Conservation (phyloP, 2,888 invertebrate species). For the Spodoptera littoralis region DNA sequence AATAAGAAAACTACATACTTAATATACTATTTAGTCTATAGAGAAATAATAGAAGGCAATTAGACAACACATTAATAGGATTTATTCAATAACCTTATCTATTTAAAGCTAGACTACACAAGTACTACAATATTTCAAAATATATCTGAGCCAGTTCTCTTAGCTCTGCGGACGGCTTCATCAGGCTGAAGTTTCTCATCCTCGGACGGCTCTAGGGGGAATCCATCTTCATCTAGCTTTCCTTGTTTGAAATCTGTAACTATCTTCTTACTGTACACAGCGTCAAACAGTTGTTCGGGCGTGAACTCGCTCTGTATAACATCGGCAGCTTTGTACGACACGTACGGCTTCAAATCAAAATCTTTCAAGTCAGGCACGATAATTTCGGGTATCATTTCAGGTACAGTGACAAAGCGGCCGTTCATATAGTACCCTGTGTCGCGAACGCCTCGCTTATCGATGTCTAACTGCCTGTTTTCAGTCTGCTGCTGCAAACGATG, state of each 20-base stretch:
- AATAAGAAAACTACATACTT: neutral
- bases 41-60: conserved; percentile 10
- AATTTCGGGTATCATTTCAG: conserved; percentile 97
- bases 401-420: conserved; percentile 90
- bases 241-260: conserved; percentile 91
- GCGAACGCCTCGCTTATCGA: conserved; percentile 92
- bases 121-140: conserved; percentile 80
- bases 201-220: conserved; percentile 91
- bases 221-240: conserved; percentile 91
- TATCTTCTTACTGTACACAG: conserved; percentile 94
- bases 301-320: conserved; percentile 95
- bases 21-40: conserved; percentile 1
- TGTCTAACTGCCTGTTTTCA: conserved; percentile 90
- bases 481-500: conserved; percentile 90
- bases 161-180: conserved; percentile 91
- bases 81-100: conserved; percentile 61
- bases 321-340: conserved; percentile 94
- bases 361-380: conserved; percentile 96
- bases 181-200: conserved; percentile 92
- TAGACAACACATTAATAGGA: conserved; percentile 31
- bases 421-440: conserved; percentile 89
- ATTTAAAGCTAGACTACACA: conserved; percentile 60
- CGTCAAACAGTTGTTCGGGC: conserved; percentile 94
- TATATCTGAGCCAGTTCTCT: conserved; percentile 94
- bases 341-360: conserved; percentile 97